These are phyloP conservation scores for Rugalucina vietnamica DNA, from an alignment of 2,888 invertebrate species.

Conservation along the genomic window DNA sequence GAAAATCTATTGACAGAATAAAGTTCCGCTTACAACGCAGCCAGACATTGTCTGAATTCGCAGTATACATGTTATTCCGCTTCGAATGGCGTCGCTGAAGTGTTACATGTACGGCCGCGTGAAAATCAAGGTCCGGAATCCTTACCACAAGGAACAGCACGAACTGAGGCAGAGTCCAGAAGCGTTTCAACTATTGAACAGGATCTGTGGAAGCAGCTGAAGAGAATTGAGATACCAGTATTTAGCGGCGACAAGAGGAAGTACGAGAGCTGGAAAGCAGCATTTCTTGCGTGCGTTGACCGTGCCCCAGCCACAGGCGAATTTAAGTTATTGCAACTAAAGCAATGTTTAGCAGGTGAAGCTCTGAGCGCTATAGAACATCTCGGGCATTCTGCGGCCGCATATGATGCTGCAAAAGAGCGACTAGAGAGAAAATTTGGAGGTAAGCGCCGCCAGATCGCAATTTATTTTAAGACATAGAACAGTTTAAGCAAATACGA, in stretches of 20 bases:
- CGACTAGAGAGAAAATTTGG: conserved; percentile 36
- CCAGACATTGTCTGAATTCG: too few relatives aligned
- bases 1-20: background rate
- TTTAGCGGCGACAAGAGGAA: conserved; percentile 46
- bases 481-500: conserved; percentile 14
- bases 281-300: conserved; percentile 40
- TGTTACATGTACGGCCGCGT: background rate
- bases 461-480: conserved; percentile 22
- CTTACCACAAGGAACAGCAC: background rate
- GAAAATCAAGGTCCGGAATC: background rate
- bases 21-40: background rate
- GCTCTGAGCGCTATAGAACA: conserved; percentile 34
- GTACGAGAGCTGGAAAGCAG: conserved; percentile 44
- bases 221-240: conserved; percentile 40
- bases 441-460: conserved; percentile 15
- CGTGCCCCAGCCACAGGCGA: conserved; percentile 45
- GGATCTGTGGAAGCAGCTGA: conserved; percentile 50
- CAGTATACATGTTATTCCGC: too few relatives aligned
- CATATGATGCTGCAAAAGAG: conserved; percentile 41
- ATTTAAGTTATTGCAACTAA: conserved; percentile 45
- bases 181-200: background rate
- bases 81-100: background rate
- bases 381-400: conserved; percentile 32
- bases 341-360: conserved; percentile 48
- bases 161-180: background rate